Conservation (phyloP, 2,797 vertebrate genomes). For the Enteromius radiatus region DNA sequence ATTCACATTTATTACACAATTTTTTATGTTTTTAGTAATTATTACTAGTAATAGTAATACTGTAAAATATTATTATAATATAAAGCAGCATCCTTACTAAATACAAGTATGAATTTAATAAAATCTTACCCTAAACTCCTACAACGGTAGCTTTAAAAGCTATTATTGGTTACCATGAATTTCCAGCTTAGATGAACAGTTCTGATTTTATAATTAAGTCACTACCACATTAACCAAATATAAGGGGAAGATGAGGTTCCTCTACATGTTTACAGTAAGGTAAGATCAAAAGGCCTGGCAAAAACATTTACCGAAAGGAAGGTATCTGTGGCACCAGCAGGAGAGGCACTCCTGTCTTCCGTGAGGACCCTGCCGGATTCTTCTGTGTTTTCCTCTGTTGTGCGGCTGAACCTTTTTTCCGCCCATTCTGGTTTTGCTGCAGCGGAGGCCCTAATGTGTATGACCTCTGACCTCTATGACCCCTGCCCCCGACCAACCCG, state of each 20-base stretch:
- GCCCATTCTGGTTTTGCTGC: slow-evolving; percentile 66
- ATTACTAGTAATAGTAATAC: no score
- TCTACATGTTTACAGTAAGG: not conserved
- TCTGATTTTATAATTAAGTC: not conserved
- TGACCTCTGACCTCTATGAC: slow-evolving; percentile 78
- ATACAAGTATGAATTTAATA: no score
- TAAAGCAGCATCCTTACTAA: no score
- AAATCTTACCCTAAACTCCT: no score
- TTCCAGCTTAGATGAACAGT: not conserved
- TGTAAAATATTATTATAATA: no score
- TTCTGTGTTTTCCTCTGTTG: slow-evolving; percentile 83
- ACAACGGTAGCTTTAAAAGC: not conserved
- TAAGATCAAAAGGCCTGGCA: slow-evolving; percentile 1
- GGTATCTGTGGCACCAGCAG: slow-evolving; percentile 92
- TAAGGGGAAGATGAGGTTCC: not conserved
- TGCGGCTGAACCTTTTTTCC: slow-evolving; percentile 82
- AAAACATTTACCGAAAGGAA: slow-evolving; percentile 86
- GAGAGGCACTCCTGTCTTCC: slow-evolving; percentile 78
- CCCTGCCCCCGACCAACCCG: slow-evolving; percentile 75
- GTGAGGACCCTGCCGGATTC: slow-evolving; percentile 72
- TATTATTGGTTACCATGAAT: not conserved
- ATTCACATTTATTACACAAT: no score
- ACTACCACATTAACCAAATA: not conserved
- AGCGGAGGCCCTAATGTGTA: slow-evolving; percentile 77
- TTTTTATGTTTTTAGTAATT: no score